Percentiles rank a stretch among this genome's conserved stretches.
Evolutionary conservation across 1,140 invertebrate genomes (phyloP).

Genomic region (Triops cancriformis): DNA sequence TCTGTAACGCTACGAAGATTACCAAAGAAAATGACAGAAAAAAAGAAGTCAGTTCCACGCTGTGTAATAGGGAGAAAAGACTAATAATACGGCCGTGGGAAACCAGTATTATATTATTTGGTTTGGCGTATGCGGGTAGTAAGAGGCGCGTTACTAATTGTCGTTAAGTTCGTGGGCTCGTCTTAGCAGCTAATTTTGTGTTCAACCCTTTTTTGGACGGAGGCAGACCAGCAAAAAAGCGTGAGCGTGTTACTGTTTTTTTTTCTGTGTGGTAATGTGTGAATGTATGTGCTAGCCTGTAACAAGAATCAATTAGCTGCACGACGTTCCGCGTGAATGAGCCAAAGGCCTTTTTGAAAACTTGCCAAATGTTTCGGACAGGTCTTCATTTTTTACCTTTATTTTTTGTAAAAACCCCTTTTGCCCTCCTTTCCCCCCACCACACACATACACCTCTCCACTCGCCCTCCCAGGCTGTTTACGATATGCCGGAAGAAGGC

Average conservation of each 20-base stretch:
- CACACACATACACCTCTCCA: too few relatives aligned
- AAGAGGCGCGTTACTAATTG: neutral
- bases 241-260: neutral
- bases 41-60: neutral
- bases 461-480: neutral
- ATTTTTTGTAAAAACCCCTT: too few relatives aligned
- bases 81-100: neutral
- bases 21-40: too few relatives aligned
- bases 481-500: neutral
- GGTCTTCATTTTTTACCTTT: neutral
- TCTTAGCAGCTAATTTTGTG: neutral
- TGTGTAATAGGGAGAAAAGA: neutral
- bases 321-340: neutral
- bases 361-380: neutral
- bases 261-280: too few relatives aligned
- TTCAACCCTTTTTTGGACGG: neutral
- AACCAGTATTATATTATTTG: neutral
- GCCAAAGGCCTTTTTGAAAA: neutral
- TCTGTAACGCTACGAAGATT: too few relatives aligned
- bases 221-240: neutral
- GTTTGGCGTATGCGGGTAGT: neutral
- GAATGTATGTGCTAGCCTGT: neutral
- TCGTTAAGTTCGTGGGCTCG: neutral
- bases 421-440: too few relatives aligned
- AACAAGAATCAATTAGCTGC: slow-evolving; percentile 9